Evolutionary conservation across 2,888 invertebrate genomes (phyloP).

Genomic region (Hoplodrina blanda): DNA sequence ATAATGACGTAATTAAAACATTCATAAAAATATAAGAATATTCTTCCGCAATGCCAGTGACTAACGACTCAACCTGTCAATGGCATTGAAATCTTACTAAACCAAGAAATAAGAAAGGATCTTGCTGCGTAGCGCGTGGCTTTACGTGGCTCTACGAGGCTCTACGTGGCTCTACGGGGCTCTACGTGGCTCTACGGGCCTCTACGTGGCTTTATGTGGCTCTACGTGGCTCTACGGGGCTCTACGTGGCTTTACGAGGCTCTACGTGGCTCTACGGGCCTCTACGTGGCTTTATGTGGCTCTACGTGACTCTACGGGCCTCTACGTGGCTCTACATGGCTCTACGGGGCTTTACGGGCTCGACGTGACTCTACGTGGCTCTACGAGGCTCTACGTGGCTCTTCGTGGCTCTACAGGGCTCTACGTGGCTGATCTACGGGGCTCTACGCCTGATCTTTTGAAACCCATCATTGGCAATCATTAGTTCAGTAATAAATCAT

Average conservation of each 20-base stretch:
- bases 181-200: neutral
- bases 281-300: neutral
- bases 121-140: neutral
- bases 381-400: neutral
- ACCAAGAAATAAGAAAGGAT: neutral
- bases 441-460: neutral
- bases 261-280: neutral
- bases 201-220: neutral
- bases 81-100: slow-evolving; percentile 30
- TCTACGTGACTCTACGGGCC: neutral
- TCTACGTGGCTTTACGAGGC: neutral
- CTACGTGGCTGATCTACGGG: neutral
- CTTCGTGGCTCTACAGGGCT: neutral
- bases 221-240: no score
- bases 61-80: neutral
- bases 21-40: neutral
- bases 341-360: neutral
- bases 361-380: neutral
- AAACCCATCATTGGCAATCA: no score
- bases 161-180: neutral
- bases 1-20: neutral
- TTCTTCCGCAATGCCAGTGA: slow-evolving; percentile 24
- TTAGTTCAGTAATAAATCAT: no score
- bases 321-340: no score
- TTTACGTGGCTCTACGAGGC: neutral